Conservation (phyloP, 2,797 vertebrate species). For the Ara ararauna region DNA sequence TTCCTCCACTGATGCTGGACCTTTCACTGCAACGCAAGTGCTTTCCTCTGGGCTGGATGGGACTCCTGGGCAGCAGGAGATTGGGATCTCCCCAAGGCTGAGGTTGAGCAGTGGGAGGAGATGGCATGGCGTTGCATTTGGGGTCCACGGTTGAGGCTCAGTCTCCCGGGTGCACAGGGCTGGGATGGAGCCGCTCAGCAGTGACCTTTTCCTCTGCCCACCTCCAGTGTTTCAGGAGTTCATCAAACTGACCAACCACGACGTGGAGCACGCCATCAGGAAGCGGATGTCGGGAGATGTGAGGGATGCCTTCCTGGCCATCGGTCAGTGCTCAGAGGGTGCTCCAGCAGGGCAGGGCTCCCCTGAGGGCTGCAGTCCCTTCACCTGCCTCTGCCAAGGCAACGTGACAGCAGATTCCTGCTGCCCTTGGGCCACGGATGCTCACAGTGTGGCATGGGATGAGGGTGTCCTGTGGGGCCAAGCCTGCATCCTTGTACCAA, state of each 20-base stretch:
- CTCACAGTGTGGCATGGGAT: rapidly evolving
- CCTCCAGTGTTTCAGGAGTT: constrained; percentile 95
- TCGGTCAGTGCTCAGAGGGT: constrained; percentile 81
- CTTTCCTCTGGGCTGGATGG: background rate
- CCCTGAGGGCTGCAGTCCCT: background rate
- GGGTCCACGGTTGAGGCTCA: rapidly evolving
- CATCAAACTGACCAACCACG: constrained; percentile 91
- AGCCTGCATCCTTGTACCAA: background rate
- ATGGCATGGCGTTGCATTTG: background rate
- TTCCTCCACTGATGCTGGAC: background rate
- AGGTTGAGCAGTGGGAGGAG: background rate
- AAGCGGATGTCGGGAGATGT: constrained; percentile 96
- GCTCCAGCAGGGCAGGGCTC: background rate
- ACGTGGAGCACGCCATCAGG: constrained; percentile 94
- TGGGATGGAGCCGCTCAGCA: rapidly evolving
- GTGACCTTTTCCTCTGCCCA: background rate
- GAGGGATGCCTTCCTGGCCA: constrained; percentile 88
- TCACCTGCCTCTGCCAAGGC: background rate
- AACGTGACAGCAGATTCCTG: background rate
- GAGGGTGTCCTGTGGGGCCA: background rate
- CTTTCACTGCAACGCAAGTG: background rate
- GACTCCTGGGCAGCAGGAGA: background rate
- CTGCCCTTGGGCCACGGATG: background rate
- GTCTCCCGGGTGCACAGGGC: background rate
- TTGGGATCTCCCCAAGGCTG: background rate